A percentile compares a stretch with the other conserved stretches of the same genome.
These are phyloP conservation scores for Alosa alosa DNA, from an alignment of 2,113 vertebrate genomes.

Conservation along the genomic window DNA sequence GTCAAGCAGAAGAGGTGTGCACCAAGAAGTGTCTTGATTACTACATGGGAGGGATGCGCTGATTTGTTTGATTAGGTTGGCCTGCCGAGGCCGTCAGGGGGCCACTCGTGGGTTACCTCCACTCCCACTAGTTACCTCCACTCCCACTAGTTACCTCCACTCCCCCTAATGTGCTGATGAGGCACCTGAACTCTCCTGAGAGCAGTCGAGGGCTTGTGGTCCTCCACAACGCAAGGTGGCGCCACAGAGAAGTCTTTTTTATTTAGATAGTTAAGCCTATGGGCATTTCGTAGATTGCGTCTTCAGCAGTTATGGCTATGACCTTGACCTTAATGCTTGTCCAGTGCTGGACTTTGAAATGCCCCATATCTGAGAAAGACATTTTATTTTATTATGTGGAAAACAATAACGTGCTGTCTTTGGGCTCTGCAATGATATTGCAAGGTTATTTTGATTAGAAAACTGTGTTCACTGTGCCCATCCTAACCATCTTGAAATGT, in stretches of 20 bases:
- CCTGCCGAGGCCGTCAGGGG: constrained; percentile 66
- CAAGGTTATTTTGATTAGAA: background rate
- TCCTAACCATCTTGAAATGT: too few species aligned
- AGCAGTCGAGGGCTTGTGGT: constrained; percentile 36
- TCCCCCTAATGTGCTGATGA: constrained; percentile 57
- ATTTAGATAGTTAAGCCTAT: background rate
- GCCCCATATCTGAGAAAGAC: background rate
- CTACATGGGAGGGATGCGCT: constrained; percentile 56
- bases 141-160: too few species aligned
- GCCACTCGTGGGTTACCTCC: constrained; percentile 57
- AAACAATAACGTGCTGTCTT: background rate
- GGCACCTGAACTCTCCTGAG: constrained; percentile 48
- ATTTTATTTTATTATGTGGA: background rate
- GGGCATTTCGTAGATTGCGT: background rate
- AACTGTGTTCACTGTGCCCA: background rate
- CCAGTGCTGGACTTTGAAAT: background rate
- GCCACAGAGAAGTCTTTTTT: background rate
- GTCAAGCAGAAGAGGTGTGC: constrained; percentile 49
- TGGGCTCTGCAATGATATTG: background rate
- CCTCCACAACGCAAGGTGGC: background rate
- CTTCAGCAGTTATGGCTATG: background rate
- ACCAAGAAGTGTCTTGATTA: constrained; percentile 64
- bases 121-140: too few species aligned
- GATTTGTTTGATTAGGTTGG: constrained; percentile 63
- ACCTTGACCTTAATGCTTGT: background rate